Evolutionary conservation across 23 tunicate genomes (phyloP).

Genomic region (Styela clava): DNA sequence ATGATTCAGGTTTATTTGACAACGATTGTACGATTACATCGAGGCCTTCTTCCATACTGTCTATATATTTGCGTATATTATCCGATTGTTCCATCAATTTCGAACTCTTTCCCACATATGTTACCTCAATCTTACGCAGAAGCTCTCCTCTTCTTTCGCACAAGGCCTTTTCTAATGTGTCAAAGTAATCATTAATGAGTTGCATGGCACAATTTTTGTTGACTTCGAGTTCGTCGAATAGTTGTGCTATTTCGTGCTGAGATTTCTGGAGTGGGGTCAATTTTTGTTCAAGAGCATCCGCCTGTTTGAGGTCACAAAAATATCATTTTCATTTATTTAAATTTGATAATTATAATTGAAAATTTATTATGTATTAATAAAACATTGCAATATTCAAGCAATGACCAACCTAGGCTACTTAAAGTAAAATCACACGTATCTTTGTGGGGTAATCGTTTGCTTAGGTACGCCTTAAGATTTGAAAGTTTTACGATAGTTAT

Average conservation of each 20-base stretch:
- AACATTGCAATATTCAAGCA: no score
- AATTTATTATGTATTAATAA: no score
- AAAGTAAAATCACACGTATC: no score
- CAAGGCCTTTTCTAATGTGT: constrained; percentile 17
- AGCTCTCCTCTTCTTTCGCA: constrained; percentile 14
- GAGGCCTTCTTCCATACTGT: constrained; percentile 29
- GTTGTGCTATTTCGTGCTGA: background rate
- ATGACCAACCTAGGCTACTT: no score
- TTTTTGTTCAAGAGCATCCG: constrained; percentile 8
- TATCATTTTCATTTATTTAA: no score
- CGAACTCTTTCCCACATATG: background rate
- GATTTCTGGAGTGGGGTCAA: constrained; percentile 9
- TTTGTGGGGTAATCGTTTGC: no score
- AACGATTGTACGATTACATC: constrained; percentile 23
- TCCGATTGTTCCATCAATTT: constrained; percentile 11
- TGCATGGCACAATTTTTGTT: constrained; percentile 18
- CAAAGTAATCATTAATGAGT: constrained; percentile 27
- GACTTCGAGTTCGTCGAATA: constrained; percentile 12
- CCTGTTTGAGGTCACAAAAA: constrained; percentile 4
- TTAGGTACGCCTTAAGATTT: no score
- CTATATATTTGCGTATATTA: background rate
- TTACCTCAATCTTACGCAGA: constrained; percentile 19
- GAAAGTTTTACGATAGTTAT: no score
- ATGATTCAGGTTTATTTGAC: constrained; percentile 8
- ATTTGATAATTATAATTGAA: no score